A percentile compares a stretch with the other conserved stretches of the same genome.
Conservation (phyloP, 2,113 vertebrate species). For the Megaptera novaeangliae region DNA sequence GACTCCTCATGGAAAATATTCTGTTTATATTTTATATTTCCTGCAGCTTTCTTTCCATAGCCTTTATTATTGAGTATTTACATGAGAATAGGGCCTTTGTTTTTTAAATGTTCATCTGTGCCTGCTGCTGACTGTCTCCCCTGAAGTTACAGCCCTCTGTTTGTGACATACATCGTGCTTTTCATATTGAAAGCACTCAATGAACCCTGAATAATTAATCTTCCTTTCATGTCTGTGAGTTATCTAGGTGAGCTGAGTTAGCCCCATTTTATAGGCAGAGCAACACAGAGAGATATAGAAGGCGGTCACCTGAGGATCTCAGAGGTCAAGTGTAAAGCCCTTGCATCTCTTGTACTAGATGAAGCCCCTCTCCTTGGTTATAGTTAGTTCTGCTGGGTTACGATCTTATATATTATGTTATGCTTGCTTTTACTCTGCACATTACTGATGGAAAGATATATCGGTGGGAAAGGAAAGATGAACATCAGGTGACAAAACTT, state of each 20-base stretch:
- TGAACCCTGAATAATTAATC: constrained; percentile 50
- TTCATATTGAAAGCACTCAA: constrained; percentile 53
- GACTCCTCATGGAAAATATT: constrained; percentile 72
- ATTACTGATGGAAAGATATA: neutral
- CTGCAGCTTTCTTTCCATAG: constrained; percentile 32
- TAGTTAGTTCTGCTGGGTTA: neutral
- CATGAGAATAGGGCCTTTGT: constrained; percentile 74
- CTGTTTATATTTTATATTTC: constrained; percentile 64
- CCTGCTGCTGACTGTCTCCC: constrained; percentile 48
- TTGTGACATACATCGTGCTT: constrained; percentile 47
- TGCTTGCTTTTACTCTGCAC: neutral
- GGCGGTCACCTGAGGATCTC: neutral
- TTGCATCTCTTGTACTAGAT: neutral
- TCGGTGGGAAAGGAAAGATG: neutral
- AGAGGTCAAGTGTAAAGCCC: neutral
- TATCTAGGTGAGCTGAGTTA: constrained; percentile 21
- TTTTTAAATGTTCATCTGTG: constrained; percentile 69
- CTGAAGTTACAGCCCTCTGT: constrained; percentile 50
- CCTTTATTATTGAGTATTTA: constrained; percentile 65
- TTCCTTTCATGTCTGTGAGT: neutral
- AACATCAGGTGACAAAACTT: neutral
- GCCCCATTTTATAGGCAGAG: constrained; percentile 8
- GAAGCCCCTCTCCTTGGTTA: neutral
- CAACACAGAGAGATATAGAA: neutral
- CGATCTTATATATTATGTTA: neutral